These are phyloP conservation scores for Jaculus jaculus DNA, from an alignment of 2,113 vertebrate genomes.

Conservation along the genomic window DNA sequence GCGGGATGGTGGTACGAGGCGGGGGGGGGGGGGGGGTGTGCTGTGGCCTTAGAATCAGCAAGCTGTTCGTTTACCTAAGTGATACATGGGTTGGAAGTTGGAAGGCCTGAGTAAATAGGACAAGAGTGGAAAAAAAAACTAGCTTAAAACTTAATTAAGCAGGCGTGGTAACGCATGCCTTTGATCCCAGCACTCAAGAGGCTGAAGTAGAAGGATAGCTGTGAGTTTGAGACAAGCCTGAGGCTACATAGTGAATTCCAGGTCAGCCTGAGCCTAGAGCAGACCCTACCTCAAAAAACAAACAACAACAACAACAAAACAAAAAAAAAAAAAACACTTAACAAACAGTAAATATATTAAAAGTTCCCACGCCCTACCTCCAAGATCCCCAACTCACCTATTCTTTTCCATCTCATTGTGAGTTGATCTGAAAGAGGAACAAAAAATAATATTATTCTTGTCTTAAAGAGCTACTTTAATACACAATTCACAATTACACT, in stretches of 20 bases:
- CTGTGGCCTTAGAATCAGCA: background rate
- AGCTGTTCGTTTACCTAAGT: background rate
- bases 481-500: slow-evolving; percentile 33
- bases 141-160: too few species aligned
- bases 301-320: too few species aligned
- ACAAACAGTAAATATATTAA: background rate
- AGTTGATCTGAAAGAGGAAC: slow-evolving; percentile 89
- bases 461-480: slow-evolving; percentile 44
- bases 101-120: background rate
- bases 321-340: background rate
- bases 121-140: too few species aligned
- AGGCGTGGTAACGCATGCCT: too few species aligned
- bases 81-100: background rate
- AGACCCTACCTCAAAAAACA: too few species aligned
- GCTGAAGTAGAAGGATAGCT: too few species aligned
- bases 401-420: slow-evolving; percentile 99
- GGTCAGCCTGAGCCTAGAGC: too few species aligned
- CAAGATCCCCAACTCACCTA: slow-evolving; percentile 86
- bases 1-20: background rate
- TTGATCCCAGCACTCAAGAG: too few species aligned
- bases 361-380: background rate
- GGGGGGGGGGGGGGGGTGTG: background rate
- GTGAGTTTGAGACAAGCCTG: too few species aligned
- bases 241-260: too few species aligned
- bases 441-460: slow-evolving; percentile 59